These are phyloP conservation scores for Agrotis clavis DNA, from an alignment of 2,888 invertebrate genomes.

Conservation along the genomic window DNA sequence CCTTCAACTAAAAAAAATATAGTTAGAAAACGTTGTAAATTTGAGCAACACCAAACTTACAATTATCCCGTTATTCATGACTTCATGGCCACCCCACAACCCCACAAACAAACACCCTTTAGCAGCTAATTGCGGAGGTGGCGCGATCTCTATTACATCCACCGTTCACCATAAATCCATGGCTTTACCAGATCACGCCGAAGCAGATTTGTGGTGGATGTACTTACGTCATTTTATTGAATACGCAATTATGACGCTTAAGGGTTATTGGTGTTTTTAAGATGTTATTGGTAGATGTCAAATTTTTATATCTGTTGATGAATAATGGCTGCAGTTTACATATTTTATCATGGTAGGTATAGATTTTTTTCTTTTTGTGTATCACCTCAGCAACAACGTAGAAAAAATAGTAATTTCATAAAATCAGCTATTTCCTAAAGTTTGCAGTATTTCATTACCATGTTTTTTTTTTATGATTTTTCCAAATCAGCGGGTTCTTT, in stretches of 20 bases:
- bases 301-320: conserved; percentile 2
- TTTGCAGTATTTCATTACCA: too few species aligned
- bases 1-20: too few species aligned
- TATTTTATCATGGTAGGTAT: too few species aligned
- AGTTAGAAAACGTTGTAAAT: too few species aligned
- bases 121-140: conserved; percentile 86
- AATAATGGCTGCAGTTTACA: too few species aligned
- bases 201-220: conserved; percentile 60
- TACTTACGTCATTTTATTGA: conserved; percentile 30
- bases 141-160: conserved; percentile 77
- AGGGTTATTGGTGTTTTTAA: conserved; percentile 30
- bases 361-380: too few species aligned
- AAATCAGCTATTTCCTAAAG: too few species aligned
- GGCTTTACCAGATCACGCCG: conserved; percentile 68
- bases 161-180: conserved; percentile 75
- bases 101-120: conserved; percentile 85
- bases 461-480: too few species aligned
- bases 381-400: too few species aligned
- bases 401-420: too few species aligned
- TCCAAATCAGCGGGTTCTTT: too few species aligned
- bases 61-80: conserved; percentile 13
- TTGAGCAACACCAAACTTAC: background rate
- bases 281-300: background rate
- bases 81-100: conserved; percentile 64
- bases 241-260: conserved; percentile 18